A percentile compares a stretch with the other conserved stretches of the same genome.
These are phyloP conservation scores for Iselma pallidipennis DNA, from an alignment of 2,888 invertebrate species.

Conservation along the genomic window DNA sequence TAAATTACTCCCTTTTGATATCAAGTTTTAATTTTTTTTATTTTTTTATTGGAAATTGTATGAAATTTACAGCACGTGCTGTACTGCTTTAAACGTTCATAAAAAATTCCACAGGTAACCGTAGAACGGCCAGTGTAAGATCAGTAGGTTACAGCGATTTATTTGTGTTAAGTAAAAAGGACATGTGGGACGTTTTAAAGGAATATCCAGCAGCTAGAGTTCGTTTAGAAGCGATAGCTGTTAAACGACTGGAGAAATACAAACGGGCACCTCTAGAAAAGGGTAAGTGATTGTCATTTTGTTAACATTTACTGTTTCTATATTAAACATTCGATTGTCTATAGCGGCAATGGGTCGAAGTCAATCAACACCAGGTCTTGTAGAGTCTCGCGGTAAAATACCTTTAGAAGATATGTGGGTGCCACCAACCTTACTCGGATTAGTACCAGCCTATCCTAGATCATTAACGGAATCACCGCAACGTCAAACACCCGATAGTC, in stretches of 20 bases:
- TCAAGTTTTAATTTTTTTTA: neutral
- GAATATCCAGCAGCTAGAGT: slow-evolving; percentile 93
- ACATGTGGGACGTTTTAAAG: slow-evolving; percentile 99
- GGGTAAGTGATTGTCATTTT: slow-evolving; percentile 64
- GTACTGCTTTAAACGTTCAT: slow-evolving; percentile 15
- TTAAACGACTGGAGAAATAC: slow-evolving; percentile 96
- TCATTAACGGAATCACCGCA: slow-evolving; percentile 58
- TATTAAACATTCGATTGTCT: slow-evolving; percentile 11
- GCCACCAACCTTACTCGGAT: slow-evolving; percentile 56
- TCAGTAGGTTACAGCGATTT: slow-evolving; percentile 99
- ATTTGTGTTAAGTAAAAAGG: slow-evolving; percentile 98
- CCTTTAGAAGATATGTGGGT: slow-evolving; percentile 87
- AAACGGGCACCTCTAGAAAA: slow-evolving; percentile 92
- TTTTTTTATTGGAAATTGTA: neutral
- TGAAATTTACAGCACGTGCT: too few species aligned
- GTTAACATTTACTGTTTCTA: neutral
- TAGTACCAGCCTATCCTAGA: slow-evolving; percentile 49
- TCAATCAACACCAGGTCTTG: slow-evolving; percentile 93
- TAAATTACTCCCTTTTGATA: neutral
- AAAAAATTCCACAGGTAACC: slow-evolving; percentile 73
- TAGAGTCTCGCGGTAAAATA: slow-evolving; percentile 89
- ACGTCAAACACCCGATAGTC: slow-evolving; percentile 58
- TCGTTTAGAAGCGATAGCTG: slow-evolving; percentile 94
- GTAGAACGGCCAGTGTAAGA: slow-evolving; percentile 96
- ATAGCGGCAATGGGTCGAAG: slow-evolving; percentile 93